phyloP scores from a whole-genome alignment of 2,113 vertebrate genomes.

The Campylomormyrus numenius region DNA sequence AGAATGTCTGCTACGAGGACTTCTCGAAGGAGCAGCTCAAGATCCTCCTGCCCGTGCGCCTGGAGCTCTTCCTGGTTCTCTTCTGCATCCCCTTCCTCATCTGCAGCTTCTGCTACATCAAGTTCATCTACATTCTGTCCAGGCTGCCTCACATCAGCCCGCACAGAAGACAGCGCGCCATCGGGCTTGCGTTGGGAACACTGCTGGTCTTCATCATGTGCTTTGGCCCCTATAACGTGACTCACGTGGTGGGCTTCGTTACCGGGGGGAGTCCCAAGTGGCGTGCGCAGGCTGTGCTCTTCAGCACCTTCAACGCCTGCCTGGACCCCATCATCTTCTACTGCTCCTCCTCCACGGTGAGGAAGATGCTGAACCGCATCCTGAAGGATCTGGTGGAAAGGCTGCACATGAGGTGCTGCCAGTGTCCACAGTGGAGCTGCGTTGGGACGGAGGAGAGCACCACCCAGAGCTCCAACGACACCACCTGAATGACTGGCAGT shows the following conservation, averaged over 20 bases:
- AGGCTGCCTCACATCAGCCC: constrained; percentile 27
- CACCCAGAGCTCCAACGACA: constrained; percentile 31
- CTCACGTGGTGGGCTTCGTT: constrained; percentile 56
- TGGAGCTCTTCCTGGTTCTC: constrained; percentile 52
- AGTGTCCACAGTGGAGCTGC: not conserved
- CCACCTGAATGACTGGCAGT: not conserved
- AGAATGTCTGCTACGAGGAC: constrained; percentile 48
- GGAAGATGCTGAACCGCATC: constrained; percentile 34
- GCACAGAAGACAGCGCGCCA: constrained; percentile 41
- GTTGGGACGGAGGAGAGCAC: constrained; percentile 8
- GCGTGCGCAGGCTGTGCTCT: constrained; percentile 49
- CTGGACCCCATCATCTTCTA: constrained; percentile 67
- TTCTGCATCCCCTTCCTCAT: constrained; percentile 50
- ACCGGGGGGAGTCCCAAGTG: constrained; percentile 38
- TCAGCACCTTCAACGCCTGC: constrained; percentile 60
- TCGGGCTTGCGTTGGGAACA: constrained; percentile 42
- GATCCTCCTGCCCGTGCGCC: constrained; percentile 46
- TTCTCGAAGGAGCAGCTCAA: constrained; percentile 42
- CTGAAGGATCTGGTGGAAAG: not conserved
- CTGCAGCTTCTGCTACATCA: constrained; percentile 53
- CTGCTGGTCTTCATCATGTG: constrained; percentile 53
- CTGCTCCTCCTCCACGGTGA: constrained; percentile 57
- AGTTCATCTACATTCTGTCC: constrained; percentile 40
- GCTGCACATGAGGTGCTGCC: not conserved
- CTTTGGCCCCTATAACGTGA: constrained; percentile 61